Evolutionary conservation across 2,113 vertebrate genomes (phyloP), one percentile per base, ranked within the genome.

Genomic region (Poeciliopsis prolifica): DNA sequence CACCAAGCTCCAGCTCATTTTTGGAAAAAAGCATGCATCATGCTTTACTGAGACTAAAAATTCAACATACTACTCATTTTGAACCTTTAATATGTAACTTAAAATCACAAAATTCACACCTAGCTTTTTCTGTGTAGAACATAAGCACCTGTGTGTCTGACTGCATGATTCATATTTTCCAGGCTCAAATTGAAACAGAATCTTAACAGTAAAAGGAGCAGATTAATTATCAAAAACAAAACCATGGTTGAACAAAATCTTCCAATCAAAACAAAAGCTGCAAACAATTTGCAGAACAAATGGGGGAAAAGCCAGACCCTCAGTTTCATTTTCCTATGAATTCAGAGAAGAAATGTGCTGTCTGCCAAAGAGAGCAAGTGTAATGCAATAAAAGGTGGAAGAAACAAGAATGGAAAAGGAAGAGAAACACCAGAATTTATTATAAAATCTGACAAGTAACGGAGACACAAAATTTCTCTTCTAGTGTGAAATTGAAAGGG

Each of bases 201-300:
- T 54, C 28, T 6, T 5, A 28, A 42, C 40, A 42, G 3, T 42
- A 65, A 8, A 61, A 12, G 29, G 54, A 51, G 17, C 10, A 35
- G 2, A 15, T 17, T 54, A 15, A 61, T 19, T 44, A 61, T 44
- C 1, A 44, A 37, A 48, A 15, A 54, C 17, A 72, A 44, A 6
- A 68, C 8, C 48, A 0, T n/a, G 2, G 8, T 8, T 2, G n/a
- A 24, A 26, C 40, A 51, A 10, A 62, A 26, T 0, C 64, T 63
- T 40, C 65, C 68, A 61, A 65, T 66, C 26, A 61, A 77, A 76
- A 74, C 60, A 66, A 61, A 62, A 33, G 44, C 44, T 75, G 8
- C 29, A 72, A 65, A 70, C 13, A 61, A 62, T 78, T 72, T 85
- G 78, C 51, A 79, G 84, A 78, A 42, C 65, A 84, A 82, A 82